Base-by-base conservation (phyloP, 2,888 invertebrate species). In the Celastrina argiolus region DNA sequence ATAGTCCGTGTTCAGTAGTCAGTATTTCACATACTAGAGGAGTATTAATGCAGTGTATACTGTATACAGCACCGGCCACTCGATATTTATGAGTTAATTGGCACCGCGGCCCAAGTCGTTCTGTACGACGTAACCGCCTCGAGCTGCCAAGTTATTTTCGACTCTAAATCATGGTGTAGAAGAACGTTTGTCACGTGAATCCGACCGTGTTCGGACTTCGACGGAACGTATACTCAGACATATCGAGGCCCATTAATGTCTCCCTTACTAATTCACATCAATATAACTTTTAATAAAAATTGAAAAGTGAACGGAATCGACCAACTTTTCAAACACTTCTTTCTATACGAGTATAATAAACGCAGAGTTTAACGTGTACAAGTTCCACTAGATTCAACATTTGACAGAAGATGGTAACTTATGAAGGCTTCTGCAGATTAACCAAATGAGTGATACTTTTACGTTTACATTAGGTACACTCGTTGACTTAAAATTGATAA, bases 81-180 rank as follows among this genome's bases (percentile, higher is more conserved):
- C 28, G 28, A 31, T 34, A 59, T 59, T 59, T 59, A 59, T 59
- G 59, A 34, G 59, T 59, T 59, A 59, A 59, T 59, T 59, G 59
- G 59, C 59, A 59, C 18, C 59, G 18, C 31, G n/a, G 8, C 31
- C 51, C 22, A 22, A 22, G 22, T 12, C 10, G 18, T 16, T 14
- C 22, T 5, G 0, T 22, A 51, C 18, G 51, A 59, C 58, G 58
- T 16, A 34, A 7, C 59, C 8, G 59, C 16, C 4, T 4, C 51
- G 12, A 10, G 22, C 22, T 5, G 12, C 12, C 22, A 16, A 1
- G 26, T 0, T 26, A 51, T 26, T 26, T 10, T 5, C 5, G 14
- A 26, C 51, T 0, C 22, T 51, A 51, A 12, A 5, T 2, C 6
- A 1, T 12, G 22, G 3, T 4, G 12, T 4, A 26, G 12, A 26